phyloP scores from a whole-genome alignment of 2,113 vertebrate species.

The Colistium nudipinnis region DNA sequence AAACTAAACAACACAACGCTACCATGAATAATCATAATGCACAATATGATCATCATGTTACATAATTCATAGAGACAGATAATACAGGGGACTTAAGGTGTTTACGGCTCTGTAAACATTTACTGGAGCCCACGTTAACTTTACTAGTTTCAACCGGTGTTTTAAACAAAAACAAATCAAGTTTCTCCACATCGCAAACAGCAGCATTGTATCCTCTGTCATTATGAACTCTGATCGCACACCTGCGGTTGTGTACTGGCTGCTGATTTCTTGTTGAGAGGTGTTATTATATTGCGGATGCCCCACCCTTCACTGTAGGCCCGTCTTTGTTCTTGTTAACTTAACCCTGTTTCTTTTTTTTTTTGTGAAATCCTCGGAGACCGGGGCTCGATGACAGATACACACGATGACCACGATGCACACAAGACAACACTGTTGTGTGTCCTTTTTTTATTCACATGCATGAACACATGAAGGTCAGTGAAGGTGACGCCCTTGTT shows the following conservation, averaged over 20 bases:
- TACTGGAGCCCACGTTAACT: background rate
- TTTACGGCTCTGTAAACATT: background rate
- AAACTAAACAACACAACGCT: background rate
- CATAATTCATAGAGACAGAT: background rate
- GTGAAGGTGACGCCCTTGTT: constrained; percentile 18
- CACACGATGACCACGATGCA: background rate
- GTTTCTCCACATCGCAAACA: background rate
- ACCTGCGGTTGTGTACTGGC: background rate
- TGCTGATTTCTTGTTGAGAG: background rate
- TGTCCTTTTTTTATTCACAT: constrained; percentile 2
- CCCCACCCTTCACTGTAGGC: background rate
- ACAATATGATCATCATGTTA: background rate
- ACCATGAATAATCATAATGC: background rate
- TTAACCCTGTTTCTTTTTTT: background rate
- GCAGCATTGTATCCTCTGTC: background rate
- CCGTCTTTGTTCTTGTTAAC: background rate
- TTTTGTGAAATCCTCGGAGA: background rate
- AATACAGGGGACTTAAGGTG: background rate
- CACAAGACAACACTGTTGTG: background rate
- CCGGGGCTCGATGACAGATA: background rate
- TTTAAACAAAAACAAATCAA: background rate
- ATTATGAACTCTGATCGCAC: background rate
- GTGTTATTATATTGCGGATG: background rate
- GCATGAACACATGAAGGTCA: background rate
- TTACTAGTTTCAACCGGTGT: background rate